Evolutionary conservation across 2,888 invertebrate genomes (phyloP).

Genomic region (Autographa gamma): DNA sequence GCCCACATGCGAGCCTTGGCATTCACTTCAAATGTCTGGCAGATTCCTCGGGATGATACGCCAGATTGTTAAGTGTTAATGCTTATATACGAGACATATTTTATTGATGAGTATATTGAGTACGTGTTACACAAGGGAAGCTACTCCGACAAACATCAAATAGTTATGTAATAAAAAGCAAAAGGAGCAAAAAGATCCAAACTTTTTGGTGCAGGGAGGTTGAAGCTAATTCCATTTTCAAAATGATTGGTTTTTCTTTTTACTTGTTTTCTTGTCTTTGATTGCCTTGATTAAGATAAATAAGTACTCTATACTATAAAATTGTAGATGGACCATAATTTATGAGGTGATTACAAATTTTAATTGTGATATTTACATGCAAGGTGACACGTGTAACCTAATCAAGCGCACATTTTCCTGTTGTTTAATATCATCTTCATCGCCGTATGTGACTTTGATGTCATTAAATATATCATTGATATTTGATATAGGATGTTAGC

Average conservation of each 20-base stretch:
- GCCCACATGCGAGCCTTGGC: conserved; percentile 84
- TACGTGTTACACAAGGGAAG: conserved; percentile 50
- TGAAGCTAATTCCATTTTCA: background rate
- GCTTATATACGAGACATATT: conserved; percentile 68
- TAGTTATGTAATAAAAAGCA: background rate
- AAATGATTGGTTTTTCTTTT: too few species aligned
- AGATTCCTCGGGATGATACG: conserved; percentile 83
- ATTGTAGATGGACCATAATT: conserved; percentile 15
- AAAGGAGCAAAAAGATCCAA: background rate
- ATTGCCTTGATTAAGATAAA: background rate
- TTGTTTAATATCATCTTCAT: conserved; percentile 10
- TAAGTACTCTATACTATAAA: conserved; percentile 11
- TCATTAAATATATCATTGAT: conserved; percentile 5
- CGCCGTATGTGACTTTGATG: conserved; percentile 8
- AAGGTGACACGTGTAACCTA: conserved; percentile 25
- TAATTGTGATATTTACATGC: conserved; percentile 21
- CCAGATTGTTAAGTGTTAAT: conserved; percentile 78
- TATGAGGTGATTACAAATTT: conserved; percentile 29
- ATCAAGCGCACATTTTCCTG: conserved; percentile 20
- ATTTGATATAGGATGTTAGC: conserved; percentile 2
- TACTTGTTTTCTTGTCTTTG: background rate
- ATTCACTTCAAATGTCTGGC: conserved; percentile 81
- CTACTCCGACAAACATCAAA: conserved; percentile 17
- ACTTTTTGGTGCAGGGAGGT: background rate
- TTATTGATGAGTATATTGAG: conserved; percentile 75